Evolutionary conservation across 2,113 vertebrate genomes (phyloP), one percentile per base, ranked within the genome.

Genomic region (Hippocampus abdominalis): DNA sequence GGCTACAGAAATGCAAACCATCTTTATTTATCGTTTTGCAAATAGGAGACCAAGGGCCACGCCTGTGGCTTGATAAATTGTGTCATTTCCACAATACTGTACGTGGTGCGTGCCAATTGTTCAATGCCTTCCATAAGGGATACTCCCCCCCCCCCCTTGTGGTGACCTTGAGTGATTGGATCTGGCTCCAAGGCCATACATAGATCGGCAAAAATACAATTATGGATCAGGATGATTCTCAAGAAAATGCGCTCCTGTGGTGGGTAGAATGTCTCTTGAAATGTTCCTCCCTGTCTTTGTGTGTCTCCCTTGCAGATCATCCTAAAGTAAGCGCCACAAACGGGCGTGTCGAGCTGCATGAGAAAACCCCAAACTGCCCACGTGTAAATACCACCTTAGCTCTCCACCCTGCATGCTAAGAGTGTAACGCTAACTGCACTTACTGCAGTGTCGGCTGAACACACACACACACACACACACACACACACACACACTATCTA

Each of bases 401-500:
- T 94, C 94, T 91, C 93, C 95, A 96, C 95, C 96, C 94, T 96
- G 97, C 97, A 98, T 99, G 97, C 94, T 98, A 95, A 98, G 69
- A 91, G 83, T 85, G 93, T 93, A 93, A 80, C 83, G 84, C 94
- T 93, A 85, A 89, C 80, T 84, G 23, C 85, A 85, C 83, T 74
- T 82, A 83, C 83, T 85, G 85, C 86, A 91, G 89, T 85, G 84
- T 85, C 77, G 77, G 79, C 86, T 77, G 85, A 85, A 88, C 15
- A 29, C 13, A 42, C 11, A 84, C 81, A 61, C 5, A 2, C 57
- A 59, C 15, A 32, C 5, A 42, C 10, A 84, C 74, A 84, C 77
- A 88, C 81, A 61, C 5, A 2, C 27, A 13, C 15, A 36, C 13
- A 42, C 11, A 84, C 32, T 6, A 36, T 36, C 5, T 87, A 83